A percentile compares a stretch with the other conserved stretches of the same genome.
Evolutionary conservation across 2,797 vertebrate genomes (phyloP).

Genomic region (Rhabdomys pumilio): DNA sequence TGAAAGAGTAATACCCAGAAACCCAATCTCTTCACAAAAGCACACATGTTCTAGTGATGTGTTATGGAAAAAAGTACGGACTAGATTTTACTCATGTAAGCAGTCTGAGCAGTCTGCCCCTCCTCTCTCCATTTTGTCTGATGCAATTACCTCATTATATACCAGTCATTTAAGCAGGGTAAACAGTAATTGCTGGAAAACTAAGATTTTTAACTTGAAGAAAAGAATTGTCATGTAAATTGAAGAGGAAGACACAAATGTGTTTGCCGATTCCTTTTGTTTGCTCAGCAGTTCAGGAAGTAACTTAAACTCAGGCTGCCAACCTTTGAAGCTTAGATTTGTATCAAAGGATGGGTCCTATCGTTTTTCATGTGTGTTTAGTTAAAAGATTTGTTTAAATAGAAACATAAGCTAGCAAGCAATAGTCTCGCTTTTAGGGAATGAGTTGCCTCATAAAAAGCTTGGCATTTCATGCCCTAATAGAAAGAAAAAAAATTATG

Average conservation of each 20-base stretch:
- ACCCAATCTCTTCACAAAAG: constrained; percentile 22
- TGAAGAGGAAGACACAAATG: background rate
- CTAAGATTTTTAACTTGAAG: constrained; percentile 62
- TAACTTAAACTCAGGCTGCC: constrained; percentile 72
- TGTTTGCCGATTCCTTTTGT: constrained; percentile 42
- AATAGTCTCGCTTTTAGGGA: constrained; percentile 44
- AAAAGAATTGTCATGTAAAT: constrained; percentile 61
- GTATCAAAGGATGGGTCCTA: constrained; percentile 73
- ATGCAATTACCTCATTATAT: constrained; percentile 60
- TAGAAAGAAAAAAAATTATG: constrained; percentile 52
- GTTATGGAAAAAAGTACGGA: constrained; percentile 61
- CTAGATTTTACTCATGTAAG: constrained; percentile 50
- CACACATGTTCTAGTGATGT: background rate
- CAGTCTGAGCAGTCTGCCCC: background rate
- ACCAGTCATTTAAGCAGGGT: constrained; percentile 43
- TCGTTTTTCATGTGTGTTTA: constrained; percentile 72
- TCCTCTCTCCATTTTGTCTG: constrained; percentile 42
- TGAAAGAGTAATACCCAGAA: background rate
- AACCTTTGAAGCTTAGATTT: constrained; percentile 77
- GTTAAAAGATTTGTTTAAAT: constrained; percentile 78
- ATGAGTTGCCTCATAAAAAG: constrained; percentile 33
- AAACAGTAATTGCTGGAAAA: constrained; percentile 70
- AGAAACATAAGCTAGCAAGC: constrained; percentile 72
- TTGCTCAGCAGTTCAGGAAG: constrained; percentile 77
- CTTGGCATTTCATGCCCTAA: constrained; percentile 48